Conservation (phyloP, 2,113 vertebrate genomes). For the Ameiurus melas region DNA sequence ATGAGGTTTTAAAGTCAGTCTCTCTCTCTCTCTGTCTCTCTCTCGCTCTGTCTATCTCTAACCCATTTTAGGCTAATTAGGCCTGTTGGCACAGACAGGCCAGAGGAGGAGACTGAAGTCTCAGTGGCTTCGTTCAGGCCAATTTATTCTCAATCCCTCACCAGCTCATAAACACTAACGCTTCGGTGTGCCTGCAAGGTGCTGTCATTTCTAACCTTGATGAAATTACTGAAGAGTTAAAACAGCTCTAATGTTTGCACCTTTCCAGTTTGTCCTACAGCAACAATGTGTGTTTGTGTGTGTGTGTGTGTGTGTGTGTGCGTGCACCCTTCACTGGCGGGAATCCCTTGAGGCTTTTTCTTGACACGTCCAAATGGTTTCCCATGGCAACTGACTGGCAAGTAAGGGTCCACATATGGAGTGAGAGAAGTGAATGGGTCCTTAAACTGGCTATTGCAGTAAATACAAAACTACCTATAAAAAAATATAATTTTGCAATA, state of each 20-base stretch:
- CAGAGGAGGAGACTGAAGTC: constrained; percentile 27
- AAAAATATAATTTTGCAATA: too few species aligned
- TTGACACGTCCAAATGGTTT: constrained; percentile 51
- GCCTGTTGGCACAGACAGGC: constrained; percentile 33
- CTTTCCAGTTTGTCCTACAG: constrained; percentile 31
- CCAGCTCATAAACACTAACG: neutral
- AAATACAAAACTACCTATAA: too few species aligned
- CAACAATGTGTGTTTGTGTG: constrained; percentile 27
- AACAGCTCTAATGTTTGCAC: constrained; percentile 16
- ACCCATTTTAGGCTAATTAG: constrained; percentile 45
- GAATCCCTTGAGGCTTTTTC: constrained; percentile 51
- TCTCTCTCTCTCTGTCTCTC: neutral
- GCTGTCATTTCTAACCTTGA: neutral
- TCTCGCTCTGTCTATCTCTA: neutral
- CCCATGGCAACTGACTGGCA: constrained; percentile 56
- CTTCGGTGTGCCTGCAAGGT: neutral
- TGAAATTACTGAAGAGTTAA: constrained; percentile 15
- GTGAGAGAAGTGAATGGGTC: constrained; percentile 30
- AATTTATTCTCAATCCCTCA: constrained; percentile 6
- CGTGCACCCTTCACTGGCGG: constrained; percentile 28
- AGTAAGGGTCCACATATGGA: constrained; percentile 42
- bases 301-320: constrained; percentile 33
- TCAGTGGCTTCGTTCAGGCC: constrained; percentile 8
- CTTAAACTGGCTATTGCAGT: too few species aligned
- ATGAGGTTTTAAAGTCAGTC: constrained; percentile 40